phyloP scores from a whole-genome alignment of 2,797 vertebrate genomes.

The Catamblyrhynchus diadema region DNA sequence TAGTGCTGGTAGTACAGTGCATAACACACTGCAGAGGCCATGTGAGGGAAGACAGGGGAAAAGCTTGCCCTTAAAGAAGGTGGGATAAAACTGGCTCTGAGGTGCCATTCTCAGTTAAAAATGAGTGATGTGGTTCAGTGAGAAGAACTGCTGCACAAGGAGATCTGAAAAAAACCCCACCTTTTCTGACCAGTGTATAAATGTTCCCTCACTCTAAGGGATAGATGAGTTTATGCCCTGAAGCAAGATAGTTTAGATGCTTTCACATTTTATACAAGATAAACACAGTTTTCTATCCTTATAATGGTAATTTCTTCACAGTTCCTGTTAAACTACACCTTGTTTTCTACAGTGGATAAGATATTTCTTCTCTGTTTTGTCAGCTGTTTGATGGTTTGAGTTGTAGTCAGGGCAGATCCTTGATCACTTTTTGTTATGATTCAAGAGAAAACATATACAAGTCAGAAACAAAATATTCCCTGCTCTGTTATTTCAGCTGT shows the following conservation, averaged over 20 bases:
- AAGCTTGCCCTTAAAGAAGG: not conserved
- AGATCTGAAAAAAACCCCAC: not conserved
- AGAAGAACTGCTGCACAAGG: not conserved
- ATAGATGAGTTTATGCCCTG: rapidly evolving
- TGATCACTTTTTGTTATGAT: not conserved
- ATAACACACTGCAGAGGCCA: rapidly evolving
- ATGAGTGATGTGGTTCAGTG: not conserved
- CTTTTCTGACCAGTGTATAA: rapidly evolving
- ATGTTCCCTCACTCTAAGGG: not conserved
- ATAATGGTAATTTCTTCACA: not conserved
- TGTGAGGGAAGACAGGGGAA: not conserved
- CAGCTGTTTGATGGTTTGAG: not conserved
- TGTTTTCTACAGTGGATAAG: not conserved
- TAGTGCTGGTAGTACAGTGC: not conserved
- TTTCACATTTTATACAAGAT: not conserved
- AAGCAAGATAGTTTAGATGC: not conserved
- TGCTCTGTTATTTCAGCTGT: not conserved
- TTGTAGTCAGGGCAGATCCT: not conserved
- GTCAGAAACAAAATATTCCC: not conserved
- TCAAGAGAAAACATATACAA: not conserved
- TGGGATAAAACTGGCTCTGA: not conserved
- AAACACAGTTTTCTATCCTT: not conserved
- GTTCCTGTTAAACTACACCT: not conserved
- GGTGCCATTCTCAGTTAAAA: not conserved
- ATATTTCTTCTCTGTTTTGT: not conserved